Percentiles rank a stretch among this genome's conserved stretches.
Conservation (phyloP, 2,888 invertebrate species). For the Nomada goodeniana region DNA sequence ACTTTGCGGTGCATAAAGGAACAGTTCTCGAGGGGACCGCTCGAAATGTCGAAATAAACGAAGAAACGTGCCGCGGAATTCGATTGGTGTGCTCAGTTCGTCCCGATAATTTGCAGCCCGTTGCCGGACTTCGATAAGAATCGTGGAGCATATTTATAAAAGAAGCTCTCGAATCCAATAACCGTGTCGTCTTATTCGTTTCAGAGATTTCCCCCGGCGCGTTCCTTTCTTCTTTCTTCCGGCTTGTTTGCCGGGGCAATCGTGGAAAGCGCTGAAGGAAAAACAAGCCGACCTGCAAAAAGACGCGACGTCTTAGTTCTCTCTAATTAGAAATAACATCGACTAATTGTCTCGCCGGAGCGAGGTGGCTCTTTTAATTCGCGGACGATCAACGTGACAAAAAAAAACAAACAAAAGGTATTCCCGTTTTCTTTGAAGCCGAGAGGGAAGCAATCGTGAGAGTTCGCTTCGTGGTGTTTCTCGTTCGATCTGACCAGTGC, state of each 20-base stretch:
- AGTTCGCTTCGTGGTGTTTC: conserved; percentile 20
- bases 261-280: conserved; percentile 1
- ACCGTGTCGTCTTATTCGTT: conserved; percentile 47
- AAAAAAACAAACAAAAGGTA: conserved; percentile 57
- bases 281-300: conserved; percentile 19
- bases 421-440: conserved; percentile 52
- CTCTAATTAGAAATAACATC: conserved; percentile 66
- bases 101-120: conserved; percentile 69
- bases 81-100: conserved; percentile 56
- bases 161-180: conserved; percentile 52
- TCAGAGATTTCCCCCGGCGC: conserved; percentile 13
- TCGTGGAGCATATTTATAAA: conserved; percentile 64
- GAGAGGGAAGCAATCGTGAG: conserved; percentile 30
- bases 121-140: conserved; percentile 66
- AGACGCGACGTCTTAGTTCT: conserved; percentile 57
- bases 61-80: conserved; percentile 68
- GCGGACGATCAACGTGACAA: conserved; percentile 35
- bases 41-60: conserved; percentile 56
- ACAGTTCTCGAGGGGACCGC: conserved; percentile 19
- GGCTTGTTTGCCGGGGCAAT: conserved; percentile 5
- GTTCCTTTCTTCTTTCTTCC: conserved; percentile 38
- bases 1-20: conserved; percentile 1
- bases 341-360: conserved; percentile 62
- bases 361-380: conserved; percentile 56
- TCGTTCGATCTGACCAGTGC: conserved; percentile 36